A percentile compares a stretch with the other conserved stretches of the same genome.
phyloP scores from a whole-genome alignment of 2,113 vertebrate species.

The Hippocampus zosterae region DNA sequence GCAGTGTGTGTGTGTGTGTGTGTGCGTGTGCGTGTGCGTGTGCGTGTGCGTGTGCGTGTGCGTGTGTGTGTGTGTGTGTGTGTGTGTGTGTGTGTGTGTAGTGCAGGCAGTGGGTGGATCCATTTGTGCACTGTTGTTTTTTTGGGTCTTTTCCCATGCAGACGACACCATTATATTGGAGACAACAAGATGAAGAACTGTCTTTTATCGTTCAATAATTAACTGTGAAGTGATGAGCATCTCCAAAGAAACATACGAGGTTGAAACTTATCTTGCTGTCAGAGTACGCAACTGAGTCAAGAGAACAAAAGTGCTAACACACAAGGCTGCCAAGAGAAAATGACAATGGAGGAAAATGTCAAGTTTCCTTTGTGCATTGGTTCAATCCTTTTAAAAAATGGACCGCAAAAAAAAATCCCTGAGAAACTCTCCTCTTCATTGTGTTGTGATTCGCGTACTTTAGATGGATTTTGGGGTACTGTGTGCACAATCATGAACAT shows the following conservation, averaged over 20 bases:
- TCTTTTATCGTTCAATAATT: neutral
- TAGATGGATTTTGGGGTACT: neutral
- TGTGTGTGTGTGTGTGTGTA: neutral
- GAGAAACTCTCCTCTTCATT: neutral
- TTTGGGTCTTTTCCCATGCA: neutral
- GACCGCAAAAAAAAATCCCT: neutral
- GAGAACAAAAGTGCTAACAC: neutral
- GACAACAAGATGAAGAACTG: slow-evolving; percentile 3
- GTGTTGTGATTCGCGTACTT: neutral
- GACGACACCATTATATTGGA: slow-evolving; percentile 3
- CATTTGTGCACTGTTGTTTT: neutral
- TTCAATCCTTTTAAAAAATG: neutral
- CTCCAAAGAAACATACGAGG: neutral
- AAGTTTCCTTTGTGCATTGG: neutral
- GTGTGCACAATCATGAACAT: neutral
- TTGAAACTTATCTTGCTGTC: neutral
- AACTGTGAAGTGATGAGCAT: slow-evolving; percentile 1
- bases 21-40: neutral
- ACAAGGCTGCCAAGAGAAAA: neutral
- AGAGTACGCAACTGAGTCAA: neutral
- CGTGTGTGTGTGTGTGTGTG: neutral
- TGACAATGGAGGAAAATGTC: neutral
- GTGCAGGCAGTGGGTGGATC: neutral
- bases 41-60: neutral
- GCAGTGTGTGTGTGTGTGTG: neutral